Evolutionary conservation across 2,797 vertebrate species (phyloP).

Genomic region (Squalus acanthias): DNA sequence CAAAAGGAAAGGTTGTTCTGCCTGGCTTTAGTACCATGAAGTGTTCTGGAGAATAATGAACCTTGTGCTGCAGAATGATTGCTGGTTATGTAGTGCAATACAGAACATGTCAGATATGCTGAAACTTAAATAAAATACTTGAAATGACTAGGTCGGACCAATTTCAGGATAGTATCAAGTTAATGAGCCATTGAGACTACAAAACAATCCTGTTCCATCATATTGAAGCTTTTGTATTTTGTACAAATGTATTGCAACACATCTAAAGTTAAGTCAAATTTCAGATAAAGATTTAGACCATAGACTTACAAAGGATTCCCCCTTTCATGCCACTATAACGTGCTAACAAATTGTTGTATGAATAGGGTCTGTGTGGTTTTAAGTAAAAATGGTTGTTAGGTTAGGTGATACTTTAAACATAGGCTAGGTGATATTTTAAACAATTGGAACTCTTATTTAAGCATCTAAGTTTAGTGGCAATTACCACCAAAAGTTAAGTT

Average conservation of each 20-base stretch:
- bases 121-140: background rate
- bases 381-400: background rate
- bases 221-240: background rate
- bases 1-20: constrained; percentile 81
- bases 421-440: background rate
- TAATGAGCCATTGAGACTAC: background rate
- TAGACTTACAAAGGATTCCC: background rate
- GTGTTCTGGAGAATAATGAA: constrained; percentile 55
- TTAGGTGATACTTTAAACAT: background rate
- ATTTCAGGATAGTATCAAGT: background rate
- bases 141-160: constrained; percentile 15
- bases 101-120: background rate
- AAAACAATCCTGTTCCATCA: constrained; percentile 2
- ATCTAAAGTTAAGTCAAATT: background rate
- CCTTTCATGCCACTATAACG: background rate
- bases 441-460: background rate
- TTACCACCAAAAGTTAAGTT: background rate
- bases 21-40: constrained; percentile 75
- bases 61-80: background rate
- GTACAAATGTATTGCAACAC: background rate
- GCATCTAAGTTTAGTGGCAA: background rate
- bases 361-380: background rate
- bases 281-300: background rate
- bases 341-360: background rate
- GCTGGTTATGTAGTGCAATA: background rate